Evolutionary conservation across 2,888 invertebrate genomes (phyloP).

Genomic region (Cosmia pyralina): DNA sequence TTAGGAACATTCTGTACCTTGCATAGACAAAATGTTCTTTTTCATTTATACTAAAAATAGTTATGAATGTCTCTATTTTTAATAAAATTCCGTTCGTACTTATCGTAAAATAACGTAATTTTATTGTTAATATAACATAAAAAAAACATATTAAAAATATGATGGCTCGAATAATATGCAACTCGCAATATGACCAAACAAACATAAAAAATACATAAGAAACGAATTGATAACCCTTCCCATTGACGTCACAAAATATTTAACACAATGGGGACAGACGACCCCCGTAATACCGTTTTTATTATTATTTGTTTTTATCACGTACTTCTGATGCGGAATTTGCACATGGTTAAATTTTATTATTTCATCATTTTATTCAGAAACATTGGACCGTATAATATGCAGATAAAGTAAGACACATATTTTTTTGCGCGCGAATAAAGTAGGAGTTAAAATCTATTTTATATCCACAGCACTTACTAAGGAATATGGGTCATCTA

Average conservation of each 20-base stretch:
- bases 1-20: neutral
- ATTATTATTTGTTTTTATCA: slow-evolving; percentile 67
- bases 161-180: slow-evolving; percentile 49
- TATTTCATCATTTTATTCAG: slow-evolving; percentile 54
- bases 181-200: slow-evolving; percentile 48
- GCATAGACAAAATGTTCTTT: neutral
- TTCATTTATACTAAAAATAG: neutral
- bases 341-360: slow-evolving; percentile 66
- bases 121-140: slow-evolving; percentile 25
- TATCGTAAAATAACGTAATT: slow-evolving; percentile 17
- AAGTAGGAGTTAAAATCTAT: slow-evolving; percentile 34
- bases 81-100: neutral
- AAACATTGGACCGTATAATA: slow-evolving; percentile 55
- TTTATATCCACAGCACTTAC: slow-evolving; percentile 6
- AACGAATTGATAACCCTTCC: slow-evolving; percentile 64
- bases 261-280: slow-evolving; percentile 60
- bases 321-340: slow-evolving; percentile 60
- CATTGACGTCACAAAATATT: slow-evolving; percentile 57
- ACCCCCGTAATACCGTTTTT: slow-evolving; percentile 60
- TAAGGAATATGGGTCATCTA: slow-evolving; percentile 37
- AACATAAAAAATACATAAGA: slow-evolving; percentile 63
- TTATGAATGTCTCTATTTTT: neutral
- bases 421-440: slow-evolving; percentile 38
- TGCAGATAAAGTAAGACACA: slow-evolving; percentile 51
- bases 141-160: slow-evolving; percentile 25